Base-by-base conservation (phyloP, 2,113 vertebrate genomes). In the Clinocottus analis region DNA sequence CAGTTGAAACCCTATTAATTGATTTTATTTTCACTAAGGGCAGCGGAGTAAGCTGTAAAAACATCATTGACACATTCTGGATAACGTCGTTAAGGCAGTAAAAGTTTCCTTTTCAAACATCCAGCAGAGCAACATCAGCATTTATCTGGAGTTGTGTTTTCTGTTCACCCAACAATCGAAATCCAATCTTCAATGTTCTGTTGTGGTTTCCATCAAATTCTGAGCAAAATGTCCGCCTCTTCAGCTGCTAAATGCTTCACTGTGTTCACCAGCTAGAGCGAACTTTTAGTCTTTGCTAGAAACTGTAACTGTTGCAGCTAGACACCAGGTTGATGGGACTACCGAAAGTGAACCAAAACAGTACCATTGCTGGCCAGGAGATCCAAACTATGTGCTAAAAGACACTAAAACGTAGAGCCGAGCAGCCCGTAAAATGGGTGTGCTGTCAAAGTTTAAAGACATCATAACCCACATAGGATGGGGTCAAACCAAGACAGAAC, bases 371-470 rank as follows among this genome's bases (percentile, higher is more conserved):
- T 0, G 16, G n/a, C 14, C 25, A 31, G 23, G 63, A 47, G 13
- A 23, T 51, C 21, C 21, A 25, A 70, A 71, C 31, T 19, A 69
- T 39, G 66, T 1, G n/a, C n/a, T 69, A 4, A 53, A 72, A 47
- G 27, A 47, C 6, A 2, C 27, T 37, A 25, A 69, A 55, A 37
- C 3, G 4, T 55, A 55, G 25, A 27, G 53, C 53, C 27, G 23
- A 27, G 23, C 41, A 43, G 21, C 49, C 49, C 17, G 19, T 51
- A 23, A 53, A 53, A 53, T 23, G 49, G 49, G n/a, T 23, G n/a
- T 23, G 21, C 23, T 53, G 49, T 23, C 49, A 23, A 23, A 3
- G n/a, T 53, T 23, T 23, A 12, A 53, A 23, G 49, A 21, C 21
- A 11, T 23, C 23, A 53, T 4, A 53, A 23, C 49, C 21, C 49